These are phyloP conservation scores for Phalacrocorax carbo DNA, from an alignment of 2,113 vertebrate species.

Conservation along the genomic window DNA sequence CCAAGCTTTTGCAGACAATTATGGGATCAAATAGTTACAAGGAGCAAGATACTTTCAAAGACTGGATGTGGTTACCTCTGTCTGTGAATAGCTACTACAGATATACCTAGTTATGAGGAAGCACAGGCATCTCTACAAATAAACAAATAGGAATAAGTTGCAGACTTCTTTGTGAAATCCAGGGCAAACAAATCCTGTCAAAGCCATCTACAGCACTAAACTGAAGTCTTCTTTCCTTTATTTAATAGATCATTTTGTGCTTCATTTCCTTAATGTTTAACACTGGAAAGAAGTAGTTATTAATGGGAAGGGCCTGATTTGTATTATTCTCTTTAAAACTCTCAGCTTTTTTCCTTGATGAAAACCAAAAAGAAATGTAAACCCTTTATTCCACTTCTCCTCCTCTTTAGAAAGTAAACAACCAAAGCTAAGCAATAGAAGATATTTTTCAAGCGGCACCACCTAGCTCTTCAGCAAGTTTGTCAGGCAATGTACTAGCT, in stretches of 20 bases:
- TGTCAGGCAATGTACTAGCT: neutral
- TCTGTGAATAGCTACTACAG: neutral
- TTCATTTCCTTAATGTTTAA: neutral
- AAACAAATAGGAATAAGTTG: neutral
- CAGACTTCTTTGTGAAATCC: neutral
- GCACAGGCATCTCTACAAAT: neutral
- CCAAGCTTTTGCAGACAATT: slow-evolving; percentile 30
- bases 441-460: neutral
- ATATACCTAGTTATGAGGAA: neutral
- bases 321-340: neutral
- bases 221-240: neutral
- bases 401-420: neutral
- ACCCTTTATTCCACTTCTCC: neutral
- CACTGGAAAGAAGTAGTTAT: neutral
- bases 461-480: neutral
- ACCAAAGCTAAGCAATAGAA: neutral
- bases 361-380: neutral
- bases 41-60: neutral
- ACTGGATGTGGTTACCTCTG: neutral
- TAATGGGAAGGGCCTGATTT: neutral
- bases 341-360: neutral
- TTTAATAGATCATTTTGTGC: neutral
- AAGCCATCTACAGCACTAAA: neutral
- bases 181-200: neutral
- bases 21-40: neutral